Base-by-base conservation (phyloP, 2,888 invertebrate genomes). In the Arenicola marina region DNA sequence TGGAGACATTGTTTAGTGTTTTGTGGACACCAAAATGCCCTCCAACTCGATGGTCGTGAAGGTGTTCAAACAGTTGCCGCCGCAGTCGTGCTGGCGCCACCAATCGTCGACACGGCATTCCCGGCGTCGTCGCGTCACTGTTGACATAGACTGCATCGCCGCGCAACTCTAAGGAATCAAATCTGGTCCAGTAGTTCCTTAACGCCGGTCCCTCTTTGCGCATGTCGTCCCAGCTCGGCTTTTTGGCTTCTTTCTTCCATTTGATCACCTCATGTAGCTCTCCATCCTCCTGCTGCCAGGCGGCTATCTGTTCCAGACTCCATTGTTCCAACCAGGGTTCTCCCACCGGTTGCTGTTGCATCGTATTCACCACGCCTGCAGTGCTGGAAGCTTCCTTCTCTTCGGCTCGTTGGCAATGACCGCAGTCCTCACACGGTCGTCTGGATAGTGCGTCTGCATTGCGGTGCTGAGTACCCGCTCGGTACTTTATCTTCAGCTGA, bases 381-480 rank as follows among this genome's bases (percentile, higher is more conserved):
- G 38, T 38, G 15, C 15, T 15, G 38, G 15, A 7, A 7, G 38
- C 15, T 7, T 7, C 38, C 15, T 38, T 38, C 15, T 15, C 38
- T 7, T 7, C 38, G 15, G 38, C 7, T 7, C 38, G 7, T 38
- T 38, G 11, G 11, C 15, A 15, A 7, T 15, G 7, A 7, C 15
- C 38, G 15, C 38, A 38, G 15, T 38, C 11, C 38, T 38, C 15
- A 15, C 38, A 15, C 11, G 38, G 38, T 38, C 38, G 7, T 38
- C 38, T 7, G 38, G 38, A 38, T 15, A 38, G 15, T 15, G 11
- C 64, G 44, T 69, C 64, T 2, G 69, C 67, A 31, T 66, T 65
- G 0, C n/a, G 31, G 61, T 69, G 60, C 4, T 51, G 21, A 33
- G 51, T 21, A 18, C 65, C 69, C 33, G 43, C 24, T 44, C 62